Evolutionary conservation across 2,797 vertebrate genomes (phyloP).

Genomic region (Tangara arthus): DNA sequence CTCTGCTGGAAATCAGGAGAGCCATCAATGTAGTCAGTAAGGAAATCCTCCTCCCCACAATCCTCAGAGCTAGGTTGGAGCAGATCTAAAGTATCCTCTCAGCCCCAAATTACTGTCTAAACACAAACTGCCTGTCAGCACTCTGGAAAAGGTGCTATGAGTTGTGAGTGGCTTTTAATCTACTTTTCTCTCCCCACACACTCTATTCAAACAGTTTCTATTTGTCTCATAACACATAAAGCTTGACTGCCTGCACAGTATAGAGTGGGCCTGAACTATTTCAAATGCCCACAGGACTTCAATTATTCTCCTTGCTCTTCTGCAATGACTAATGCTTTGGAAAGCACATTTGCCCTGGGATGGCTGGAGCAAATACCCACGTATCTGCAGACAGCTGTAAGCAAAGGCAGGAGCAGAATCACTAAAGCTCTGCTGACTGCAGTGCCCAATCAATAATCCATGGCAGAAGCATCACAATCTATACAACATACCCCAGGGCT

Average conservation of each 20-base stretch:
- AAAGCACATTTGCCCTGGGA: neutral
- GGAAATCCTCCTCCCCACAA: neutral
- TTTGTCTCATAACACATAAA: conserved; percentile 26
- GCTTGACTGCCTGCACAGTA: neutral
- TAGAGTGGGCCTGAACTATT: neutral
- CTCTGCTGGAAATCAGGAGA: neutral
- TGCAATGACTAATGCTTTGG: conserved; percentile 36
- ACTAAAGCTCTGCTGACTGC: neutral
- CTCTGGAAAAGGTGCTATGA: neutral
- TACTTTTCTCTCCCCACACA: neutral
- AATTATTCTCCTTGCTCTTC: conserved; percentile 21
- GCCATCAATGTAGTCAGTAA: neutral
- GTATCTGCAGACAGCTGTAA: neutral
- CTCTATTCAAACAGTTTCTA: conserved; percentile 3
- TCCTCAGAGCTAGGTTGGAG: neutral
- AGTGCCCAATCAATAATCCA: neutral
- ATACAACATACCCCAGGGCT: neutral
- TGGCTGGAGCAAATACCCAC: neutral
- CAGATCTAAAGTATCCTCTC: neutral
- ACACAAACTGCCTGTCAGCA: conserved; percentile 17
- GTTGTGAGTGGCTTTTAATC: neutral
- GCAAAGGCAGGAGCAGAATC: conserved; percentile 25
- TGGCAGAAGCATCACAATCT: neutral
- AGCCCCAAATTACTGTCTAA: neutral
- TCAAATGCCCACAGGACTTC: conserved; percentile 39